Percentiles rank a stretch among this genome's conserved stretches.
Conservation (phyloP, 2,113 vertebrate genomes). For the Tapirus terrestris region DNA sequence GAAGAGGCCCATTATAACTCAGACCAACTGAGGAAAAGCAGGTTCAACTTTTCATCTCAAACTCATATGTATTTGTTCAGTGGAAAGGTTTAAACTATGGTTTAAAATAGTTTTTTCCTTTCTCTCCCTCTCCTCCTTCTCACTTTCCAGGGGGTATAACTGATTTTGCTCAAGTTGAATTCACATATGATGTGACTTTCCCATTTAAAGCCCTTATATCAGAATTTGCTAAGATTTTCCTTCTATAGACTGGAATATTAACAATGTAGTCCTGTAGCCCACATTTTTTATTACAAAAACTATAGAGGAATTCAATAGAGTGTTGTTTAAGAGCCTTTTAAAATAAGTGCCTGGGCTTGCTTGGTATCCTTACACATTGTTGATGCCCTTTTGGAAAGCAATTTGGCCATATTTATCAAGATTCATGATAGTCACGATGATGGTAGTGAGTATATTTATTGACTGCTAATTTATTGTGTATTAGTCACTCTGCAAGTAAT, state of each 20-base stretch:
- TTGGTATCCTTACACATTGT: background rate
- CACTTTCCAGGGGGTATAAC: background rate
- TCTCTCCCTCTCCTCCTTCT: background rate
- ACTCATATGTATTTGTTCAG: background rate
- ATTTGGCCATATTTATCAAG: background rate
- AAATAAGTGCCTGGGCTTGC: background rate
- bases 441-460: background rate
- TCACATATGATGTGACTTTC: background rate
- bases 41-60: background rate
- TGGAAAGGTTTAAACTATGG: background rate
- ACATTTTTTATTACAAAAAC: slow-evolving; percentile 23
- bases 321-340: background rate
- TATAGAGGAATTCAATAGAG: background rate
- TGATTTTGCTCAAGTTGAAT: background rate
- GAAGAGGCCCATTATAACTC: background rate
- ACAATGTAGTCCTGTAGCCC: background rate
- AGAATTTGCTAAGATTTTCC: background rate
- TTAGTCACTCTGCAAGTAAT: background rate
- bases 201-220: background rate
- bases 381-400: slow-evolving; percentile 3
- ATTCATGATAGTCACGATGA: background rate
- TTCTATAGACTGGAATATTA: background rate
- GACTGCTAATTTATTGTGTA: background rate
- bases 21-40: background rate
- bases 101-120: background rate